Conservation (phyloP, 2,113 vertebrate genomes). For the Bothrops jararaca region DNA sequence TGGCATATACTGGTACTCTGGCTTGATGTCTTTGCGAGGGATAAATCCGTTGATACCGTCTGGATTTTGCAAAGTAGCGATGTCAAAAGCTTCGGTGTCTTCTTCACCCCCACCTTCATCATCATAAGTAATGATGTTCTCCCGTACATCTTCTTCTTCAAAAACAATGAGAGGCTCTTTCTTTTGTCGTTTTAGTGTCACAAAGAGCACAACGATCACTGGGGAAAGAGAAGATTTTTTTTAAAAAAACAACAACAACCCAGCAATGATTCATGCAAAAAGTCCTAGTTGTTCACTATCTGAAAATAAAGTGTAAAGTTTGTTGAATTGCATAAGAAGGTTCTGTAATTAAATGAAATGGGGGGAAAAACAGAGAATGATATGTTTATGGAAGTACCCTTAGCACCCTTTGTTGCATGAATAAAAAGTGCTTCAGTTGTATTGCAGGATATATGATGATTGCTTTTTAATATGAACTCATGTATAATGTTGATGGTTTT, state of each 20-base stretch:
- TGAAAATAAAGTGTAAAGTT: not conserved
- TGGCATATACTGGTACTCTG: constrained; percentile 88
- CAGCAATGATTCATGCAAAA: not conserved
- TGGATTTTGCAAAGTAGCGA: constrained; percentile 94
- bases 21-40: constrained; percentile 96
- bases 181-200: constrained; percentile 92
- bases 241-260: not conserved
- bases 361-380: not conserved
- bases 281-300: not conserved
- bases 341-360: not conserved
- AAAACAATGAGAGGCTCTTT: constrained; percentile 95
- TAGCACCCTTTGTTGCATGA: not conserved
- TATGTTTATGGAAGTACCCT: not conserved
- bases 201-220: constrained; percentile 95
- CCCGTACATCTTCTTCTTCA: constrained; percentile 95
- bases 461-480: no score
- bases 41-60: constrained; percentile 95
- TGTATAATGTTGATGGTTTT: no score
- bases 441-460: no score
- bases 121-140: constrained; percentile 98
- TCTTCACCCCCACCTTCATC: constrained; percentile 97
- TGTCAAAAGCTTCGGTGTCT: constrained; percentile 97
- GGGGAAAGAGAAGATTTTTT: not conserved
- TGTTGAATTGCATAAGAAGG: not conserved
- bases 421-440: not conserved